Evolutionary conservation across 2,797 vertebrate genomes (phyloP).

Genomic region (Euthynnus affinis): DNA sequence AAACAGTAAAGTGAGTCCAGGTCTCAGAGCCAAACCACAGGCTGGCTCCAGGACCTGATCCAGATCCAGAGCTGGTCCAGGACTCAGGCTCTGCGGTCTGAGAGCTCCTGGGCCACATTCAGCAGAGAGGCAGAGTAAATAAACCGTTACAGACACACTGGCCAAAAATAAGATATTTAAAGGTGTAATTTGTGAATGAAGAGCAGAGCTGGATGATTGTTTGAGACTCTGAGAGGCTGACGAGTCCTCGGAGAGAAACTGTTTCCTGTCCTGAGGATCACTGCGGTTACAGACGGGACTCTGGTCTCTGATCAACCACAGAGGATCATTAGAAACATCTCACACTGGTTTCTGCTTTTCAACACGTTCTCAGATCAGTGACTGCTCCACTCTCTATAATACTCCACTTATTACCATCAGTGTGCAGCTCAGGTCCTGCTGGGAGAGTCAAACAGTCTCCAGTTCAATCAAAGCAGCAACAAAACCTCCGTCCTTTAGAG

Average conservation of each 20-base stretch:
- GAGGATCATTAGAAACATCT: too few relatives aligned
- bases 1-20: conserved; percentile 42
- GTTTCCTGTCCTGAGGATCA: not conserved
- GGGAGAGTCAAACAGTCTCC: too few relatives aligned
- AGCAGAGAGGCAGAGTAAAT: conserved; percentile 21
- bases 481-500: too few relatives aligned
- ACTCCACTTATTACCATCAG: too few relatives aligned
- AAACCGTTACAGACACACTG: conserved; percentile 29
- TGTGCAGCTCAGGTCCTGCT: too few relatives aligned
- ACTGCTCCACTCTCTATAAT: too few relatives aligned
- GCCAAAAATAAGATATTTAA: conserved; percentile 58
- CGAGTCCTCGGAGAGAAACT: not conserved
- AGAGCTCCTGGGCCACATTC: not conserved
- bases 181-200: conserved; percentile 46
- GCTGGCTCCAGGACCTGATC: conserved; percentile 70
- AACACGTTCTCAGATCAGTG: too few relatives aligned
- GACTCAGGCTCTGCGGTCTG: conserved; percentile 61
- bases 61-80: conserved; percentile 7
- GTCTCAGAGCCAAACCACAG: conserved; percentile 88
- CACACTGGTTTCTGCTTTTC: too few relatives aligned
- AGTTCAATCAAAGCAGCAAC: too few relatives aligned
- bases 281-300: not conserved
- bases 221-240: not conserved
- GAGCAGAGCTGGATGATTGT: conserved; percentile 11
- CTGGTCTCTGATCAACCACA: not conserved